These are phyloP conservation scores for Synergus japonicus DNA, from an alignment of 2,888 invertebrate species.

Conservation along the genomic window DNA sequence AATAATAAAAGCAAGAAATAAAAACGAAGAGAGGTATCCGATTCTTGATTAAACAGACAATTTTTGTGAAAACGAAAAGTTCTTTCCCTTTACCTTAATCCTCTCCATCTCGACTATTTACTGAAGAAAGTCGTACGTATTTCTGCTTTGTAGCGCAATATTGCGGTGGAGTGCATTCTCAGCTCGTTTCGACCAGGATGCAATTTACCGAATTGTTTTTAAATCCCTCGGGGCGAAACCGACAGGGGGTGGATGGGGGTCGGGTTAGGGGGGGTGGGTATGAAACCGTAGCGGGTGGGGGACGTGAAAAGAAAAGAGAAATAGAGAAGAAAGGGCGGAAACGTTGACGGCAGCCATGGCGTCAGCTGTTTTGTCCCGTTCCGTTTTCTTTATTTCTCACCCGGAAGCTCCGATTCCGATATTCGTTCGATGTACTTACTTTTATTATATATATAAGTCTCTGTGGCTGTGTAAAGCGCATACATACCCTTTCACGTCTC, in stretches of 20 bases:
- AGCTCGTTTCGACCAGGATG: conserved; percentile 60
- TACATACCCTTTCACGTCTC: conserved; percentile 13
- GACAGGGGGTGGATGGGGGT: conserved; percentile 36
- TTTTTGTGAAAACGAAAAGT: not conserved
- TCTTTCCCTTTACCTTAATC: conserved; percentile 12
- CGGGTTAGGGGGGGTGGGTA: no score
- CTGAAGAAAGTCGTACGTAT: conserved; percentile 25
- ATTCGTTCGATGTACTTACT: conserved; percentile 61
- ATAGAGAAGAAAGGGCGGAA: conserved; percentile 53
- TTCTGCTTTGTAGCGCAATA: conserved; percentile 35
- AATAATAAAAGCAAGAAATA: not conserved
- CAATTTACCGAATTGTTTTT: conserved; percentile 75
- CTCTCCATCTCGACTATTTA: conserved; percentile 28
- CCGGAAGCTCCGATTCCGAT: conserved; percentile 64
- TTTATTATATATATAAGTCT: conserved; percentile 26
- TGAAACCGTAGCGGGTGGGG: conserved; percentile 41
- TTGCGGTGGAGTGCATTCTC: conserved; percentile 51
- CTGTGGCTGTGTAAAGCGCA: conserved; percentile 4
- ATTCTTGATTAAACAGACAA: not conserved
- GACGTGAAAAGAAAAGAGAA: conserved; percentile 42
- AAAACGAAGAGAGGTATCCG: no score
- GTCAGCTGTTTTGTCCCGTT: conserved; percentile 74
- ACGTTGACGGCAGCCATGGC: conserved; percentile 70
- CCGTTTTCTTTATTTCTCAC: conserved; percentile 69
- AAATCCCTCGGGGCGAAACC: conserved; percentile 69